Conservation (phyloP, 2,113 vertebrate genomes). For the Rhinolophus ferrumequinum region DNA sequence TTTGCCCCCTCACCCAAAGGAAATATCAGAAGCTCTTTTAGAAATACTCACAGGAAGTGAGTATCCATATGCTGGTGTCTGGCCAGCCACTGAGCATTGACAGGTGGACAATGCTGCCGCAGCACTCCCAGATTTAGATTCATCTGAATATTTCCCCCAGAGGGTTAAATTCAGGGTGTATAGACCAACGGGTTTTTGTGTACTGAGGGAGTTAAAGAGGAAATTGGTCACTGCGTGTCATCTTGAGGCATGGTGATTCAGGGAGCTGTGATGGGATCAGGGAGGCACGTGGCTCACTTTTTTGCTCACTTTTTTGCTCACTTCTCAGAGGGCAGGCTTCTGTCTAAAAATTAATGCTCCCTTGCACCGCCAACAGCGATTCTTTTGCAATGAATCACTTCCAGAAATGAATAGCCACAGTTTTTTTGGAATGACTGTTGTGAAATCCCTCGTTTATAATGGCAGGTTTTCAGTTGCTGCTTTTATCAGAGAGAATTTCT, state of each 20-base stretch:
- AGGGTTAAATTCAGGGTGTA: slow-evolving; percentile 68
- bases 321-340: slow-evolving; percentile 76
- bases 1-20: slow-evolving; percentile 44
- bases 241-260: slow-evolving; percentile 84
- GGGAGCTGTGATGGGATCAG: slow-evolving; percentile 79
- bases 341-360: slow-evolving; percentile 68
- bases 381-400: slow-evolving; percentile 85
- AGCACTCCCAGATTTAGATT: slow-evolving; percentile 68
- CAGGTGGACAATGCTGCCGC: slow-evolving; percentile 82
- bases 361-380: slow-evolving; percentile 70
- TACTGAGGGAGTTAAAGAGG: slow-evolving; percentile 71
- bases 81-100: slow-evolving; percentile 84
- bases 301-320: slow-evolving; percentile 79
- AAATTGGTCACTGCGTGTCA: slow-evolving; percentile 82
- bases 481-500: slow-evolving; percentile 84
- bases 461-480: slow-evolving; percentile 86
- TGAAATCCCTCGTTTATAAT: slow-evolving; percentile 83
- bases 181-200: slow-evolving; percentile 35
- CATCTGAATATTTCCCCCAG: slow-evolving; percentile 76
- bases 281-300: slow-evolving; percentile 84
- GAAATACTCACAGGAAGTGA: slow-evolving; percentile 77
- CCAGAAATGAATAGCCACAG: slow-evolving; percentile 87
- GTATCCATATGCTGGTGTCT: slow-evolving; percentile 78
- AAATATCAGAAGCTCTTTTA: slow-evolving; percentile 62
- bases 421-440: slow-evolving; percentile 87